A percentile compares a stretch with the other conserved stretches of the same genome.
phyloP scores from a whole-genome alignment of 1,140 invertebrate genomes.

The Asbolus verrucosus region DNA sequence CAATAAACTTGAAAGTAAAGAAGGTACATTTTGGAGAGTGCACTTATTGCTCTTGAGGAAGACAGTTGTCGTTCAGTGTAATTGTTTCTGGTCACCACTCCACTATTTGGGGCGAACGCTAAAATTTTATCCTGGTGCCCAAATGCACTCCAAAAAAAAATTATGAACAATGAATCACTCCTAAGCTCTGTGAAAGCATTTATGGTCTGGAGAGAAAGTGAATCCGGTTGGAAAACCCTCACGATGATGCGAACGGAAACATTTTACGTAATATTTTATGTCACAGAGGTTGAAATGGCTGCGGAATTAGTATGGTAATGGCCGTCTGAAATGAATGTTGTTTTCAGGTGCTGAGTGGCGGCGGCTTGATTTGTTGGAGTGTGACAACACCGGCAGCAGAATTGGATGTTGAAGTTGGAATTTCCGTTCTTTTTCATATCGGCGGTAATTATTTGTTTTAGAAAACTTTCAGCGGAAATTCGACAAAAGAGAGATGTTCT shows the following conservation, averaged over 20 bases:
- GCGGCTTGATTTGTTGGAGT: too few species aligned
- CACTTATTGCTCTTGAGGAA: too few species aligned
- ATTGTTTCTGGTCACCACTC: too few species aligned
- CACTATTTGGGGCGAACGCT: background rate
- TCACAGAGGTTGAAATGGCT: constrained; percentile 8
- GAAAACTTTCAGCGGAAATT: too few species aligned
- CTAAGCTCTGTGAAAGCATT: constrained; percentile 9
- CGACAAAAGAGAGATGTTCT: too few species aligned
- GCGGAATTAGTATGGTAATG: background rate
- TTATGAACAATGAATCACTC: constrained; percentile 17
- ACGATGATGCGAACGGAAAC: constrained; percentile 22
- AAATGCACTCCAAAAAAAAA: background rate
- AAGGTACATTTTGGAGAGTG: too few species aligned
- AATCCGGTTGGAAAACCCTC: constrained; percentile 35
- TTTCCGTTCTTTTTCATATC: too few species aligned
- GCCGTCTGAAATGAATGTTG: background rate
- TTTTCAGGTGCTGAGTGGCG: too few species aligned
- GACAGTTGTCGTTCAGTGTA: too few species aligned
- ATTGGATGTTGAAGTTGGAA: too few species aligned
- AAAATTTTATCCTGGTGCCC: background rate
- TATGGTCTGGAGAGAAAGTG: constrained; percentile 25
- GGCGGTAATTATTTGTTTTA: too few species aligned
- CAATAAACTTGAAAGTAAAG: constrained; percentile 41
- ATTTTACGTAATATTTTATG: constrained; percentile 15
- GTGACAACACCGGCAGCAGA: too few species aligned